A percentile compares a stretch with the other conserved stretches of the same genome.
phyloP scores from a whole-genome alignment of 2,113 vertebrate species.

The Hirundichthys speculiger region DNA sequence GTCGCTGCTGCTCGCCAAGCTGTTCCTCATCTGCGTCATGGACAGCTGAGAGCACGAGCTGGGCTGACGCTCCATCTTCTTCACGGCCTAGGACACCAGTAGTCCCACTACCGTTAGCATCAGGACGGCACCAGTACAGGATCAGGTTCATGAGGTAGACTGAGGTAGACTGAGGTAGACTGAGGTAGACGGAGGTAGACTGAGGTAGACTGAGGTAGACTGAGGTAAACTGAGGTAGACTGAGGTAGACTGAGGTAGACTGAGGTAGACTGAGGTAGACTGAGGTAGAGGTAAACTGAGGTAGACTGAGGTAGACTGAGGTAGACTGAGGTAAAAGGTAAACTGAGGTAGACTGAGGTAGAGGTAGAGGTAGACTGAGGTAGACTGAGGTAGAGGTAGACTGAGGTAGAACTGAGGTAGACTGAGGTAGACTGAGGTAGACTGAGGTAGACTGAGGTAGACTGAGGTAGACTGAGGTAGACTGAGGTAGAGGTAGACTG shows the following conservation, averaged over 20 bases:
- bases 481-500: neutral
- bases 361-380: too few relatives aligned
- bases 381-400: too few relatives aligned
- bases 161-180: constrained; percentile 22
- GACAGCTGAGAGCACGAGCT: constrained; percentile 95
- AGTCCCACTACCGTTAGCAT: neutral
- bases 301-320: constrained; percentile 22
- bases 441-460: constrained; percentile 22
- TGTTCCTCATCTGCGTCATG: constrained; percentile 98
- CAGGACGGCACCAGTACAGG: neutral
- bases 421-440: constrained; percentile 22
- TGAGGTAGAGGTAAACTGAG: neutral
- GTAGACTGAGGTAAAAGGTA: too few relatives aligned
- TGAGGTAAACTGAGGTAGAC: too few relatives aligned
- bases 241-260: constrained; percentile 22
- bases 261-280: constrained; percentile 22
- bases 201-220: too few relatives aligned
- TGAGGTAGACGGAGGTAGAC: constrained; percentile 22
- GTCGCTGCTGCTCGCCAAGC: constrained; percentile 93
- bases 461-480: constrained; percentile 22
- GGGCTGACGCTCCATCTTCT: constrained; percentile 91
- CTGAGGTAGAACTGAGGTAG: neutral
- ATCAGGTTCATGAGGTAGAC: neutral
- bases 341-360: too few relatives aligned
- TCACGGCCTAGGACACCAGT: constrained; percentile 81